Base-by-base conservation (phyloP, 2,113 vertebrate species). In the Boulengerochromis microlepis region DNA sequence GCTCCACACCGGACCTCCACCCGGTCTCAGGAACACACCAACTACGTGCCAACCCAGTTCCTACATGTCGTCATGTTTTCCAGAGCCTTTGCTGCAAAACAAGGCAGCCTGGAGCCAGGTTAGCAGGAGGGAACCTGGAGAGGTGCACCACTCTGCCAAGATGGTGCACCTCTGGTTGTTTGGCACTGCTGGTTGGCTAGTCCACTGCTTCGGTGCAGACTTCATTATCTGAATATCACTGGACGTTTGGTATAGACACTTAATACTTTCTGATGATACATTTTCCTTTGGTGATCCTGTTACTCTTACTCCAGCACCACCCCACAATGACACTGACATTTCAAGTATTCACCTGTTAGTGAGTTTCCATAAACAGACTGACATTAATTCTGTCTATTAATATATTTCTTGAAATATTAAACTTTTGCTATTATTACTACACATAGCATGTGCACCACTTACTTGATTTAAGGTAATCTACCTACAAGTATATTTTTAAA, bases 31-130 rank as follows among this genome's bases (percentile, higher is more conserved):
- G 85, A 89, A 93, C 89, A 84, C 78, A 40, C 16, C 40, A n/a
- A 52, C 81, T 91, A 87, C 7, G 26, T 83, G 80, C 50, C 90
- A 31, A 47, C 82, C 78, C 83, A 6, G 66, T 52, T 91, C 83
- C 87, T 81, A 82, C 83, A 91, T 93, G 92, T 66, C 26, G 88
- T 95, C 91, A 96, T 59, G 89, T 90, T 96, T 96, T 96, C 95
- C 95, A 86, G 88, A 92, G 95, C 87, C 91, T 87, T 87, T 80
- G 50, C 35, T 85, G 87, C 56, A 91, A 95, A 78, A 94, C 91
- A 94, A 90, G 86, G 66, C 18, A 24, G 80, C 47, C 3, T 9
- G 15, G 24, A 74, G 78, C 69, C 90, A 87, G 59, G 84, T 81
- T 66, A 64, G 82, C 16, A 18, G 40, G 42, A 84, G 82, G 59